These are phyloP conservation scores for Hypomesus transpacificus DNA, from an alignment of 2,113 vertebrate genomes.

Conservation along the genomic window DNA sequence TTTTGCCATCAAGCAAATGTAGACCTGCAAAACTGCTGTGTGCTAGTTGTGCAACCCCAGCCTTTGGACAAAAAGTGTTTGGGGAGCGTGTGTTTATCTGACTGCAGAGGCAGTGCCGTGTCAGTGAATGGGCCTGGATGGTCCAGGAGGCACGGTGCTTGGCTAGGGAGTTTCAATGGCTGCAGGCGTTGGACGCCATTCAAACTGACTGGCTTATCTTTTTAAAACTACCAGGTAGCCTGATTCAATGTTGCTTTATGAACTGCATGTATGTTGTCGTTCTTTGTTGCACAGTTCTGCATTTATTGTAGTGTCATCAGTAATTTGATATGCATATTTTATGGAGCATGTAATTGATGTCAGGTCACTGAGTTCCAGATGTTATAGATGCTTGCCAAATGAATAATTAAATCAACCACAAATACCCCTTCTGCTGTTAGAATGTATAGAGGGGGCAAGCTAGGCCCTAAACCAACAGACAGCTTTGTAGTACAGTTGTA, in stretches of 20 bases:
- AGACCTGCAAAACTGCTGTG: conserved; percentile 5
- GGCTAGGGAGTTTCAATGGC: conserved; percentile 19
- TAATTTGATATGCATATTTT: conserved; percentile 37
- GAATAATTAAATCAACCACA: conserved; percentile 49
- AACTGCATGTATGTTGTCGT: neutral
- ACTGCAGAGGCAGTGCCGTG: conserved; percentile 29
- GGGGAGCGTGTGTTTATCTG: conserved; percentile 5
- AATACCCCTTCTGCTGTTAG: neutral
- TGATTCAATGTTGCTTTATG: neutral
- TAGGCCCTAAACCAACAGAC: no score
- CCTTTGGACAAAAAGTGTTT: conserved; percentile 13
- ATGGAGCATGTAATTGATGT: conserved; percentile 45
- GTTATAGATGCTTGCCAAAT: conserved; percentile 41
- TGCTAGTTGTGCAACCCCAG: neutral
- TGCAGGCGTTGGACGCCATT: conserved; percentile 14
- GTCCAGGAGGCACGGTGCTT: conserved; percentile 18
- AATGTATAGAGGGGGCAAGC: neutral
- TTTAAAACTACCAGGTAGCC: neutral
- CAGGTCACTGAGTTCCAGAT: conserved; percentile 49
- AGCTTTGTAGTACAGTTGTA: no score
- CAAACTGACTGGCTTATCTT: neutral
- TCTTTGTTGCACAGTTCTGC: neutral
- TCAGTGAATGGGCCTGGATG: conserved; percentile 29
- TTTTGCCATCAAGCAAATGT: neutral
- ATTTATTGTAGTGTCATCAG: neutral